phyloP scores from a whole-genome alignment of 2,888 invertebrate species.

The Palloptera scutellata region DNA sequence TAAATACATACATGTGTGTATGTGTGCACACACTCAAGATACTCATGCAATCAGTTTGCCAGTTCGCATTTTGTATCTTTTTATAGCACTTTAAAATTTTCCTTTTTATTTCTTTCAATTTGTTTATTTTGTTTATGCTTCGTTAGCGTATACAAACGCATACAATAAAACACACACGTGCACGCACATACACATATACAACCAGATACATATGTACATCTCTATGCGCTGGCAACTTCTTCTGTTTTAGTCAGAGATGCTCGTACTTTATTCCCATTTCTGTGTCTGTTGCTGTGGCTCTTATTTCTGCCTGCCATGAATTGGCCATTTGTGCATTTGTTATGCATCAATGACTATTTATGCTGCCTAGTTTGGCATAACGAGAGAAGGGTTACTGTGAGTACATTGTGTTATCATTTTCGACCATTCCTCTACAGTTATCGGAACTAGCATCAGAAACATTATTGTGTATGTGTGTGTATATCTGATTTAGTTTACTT shows the following conservation, averaged over 20 bases:
- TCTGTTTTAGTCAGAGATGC: conserved; percentile 1
- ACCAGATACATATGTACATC: background rate
- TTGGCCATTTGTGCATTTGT: conserved; percentile 61
- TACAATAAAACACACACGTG: background rate
- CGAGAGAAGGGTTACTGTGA: conserved; percentile 37
- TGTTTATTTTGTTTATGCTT: conserved; percentile 57
- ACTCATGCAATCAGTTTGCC: background rate
- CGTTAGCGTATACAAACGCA: conserved; percentile 40
- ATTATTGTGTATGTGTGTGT: background rate
- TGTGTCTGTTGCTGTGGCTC: conserved; percentile 2
- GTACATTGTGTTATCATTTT: background rate
- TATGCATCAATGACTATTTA: conserved; percentile 54
- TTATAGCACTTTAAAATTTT: conserved; percentile 50
- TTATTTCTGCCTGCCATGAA: conserved; percentile 41
- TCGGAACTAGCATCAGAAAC: background rate
- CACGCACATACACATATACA: background rate
- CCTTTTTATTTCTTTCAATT: conserved; percentile 41
- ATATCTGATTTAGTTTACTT: conserved; percentile 11
- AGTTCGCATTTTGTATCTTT: conserved; percentile 14
- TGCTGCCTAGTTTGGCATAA: conserved; percentile 60
- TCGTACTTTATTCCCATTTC: background rate
- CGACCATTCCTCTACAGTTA: background rate
- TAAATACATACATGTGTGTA: background rate
- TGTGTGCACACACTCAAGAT: conserved; percentile 7
- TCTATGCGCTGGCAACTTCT: background rate